A percentile compares a stretch with the other conserved stretches of the same genome.
Conservation (phyloP, 2,888 invertebrate species). For the Melanchra persicariae region DNA sequence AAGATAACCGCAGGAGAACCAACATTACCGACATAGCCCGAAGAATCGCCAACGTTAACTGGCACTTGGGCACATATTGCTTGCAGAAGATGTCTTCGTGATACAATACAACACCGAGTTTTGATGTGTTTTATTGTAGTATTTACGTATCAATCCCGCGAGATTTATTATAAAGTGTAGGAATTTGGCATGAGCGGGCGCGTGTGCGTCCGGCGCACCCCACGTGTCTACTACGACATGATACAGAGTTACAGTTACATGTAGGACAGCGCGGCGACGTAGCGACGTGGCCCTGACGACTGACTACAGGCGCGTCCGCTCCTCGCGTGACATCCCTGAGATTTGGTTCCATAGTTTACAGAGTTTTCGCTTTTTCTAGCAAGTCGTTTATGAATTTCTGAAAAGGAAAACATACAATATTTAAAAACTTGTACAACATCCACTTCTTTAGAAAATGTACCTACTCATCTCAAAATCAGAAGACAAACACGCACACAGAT, state of each 20-base stretch:
- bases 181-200: background rate
- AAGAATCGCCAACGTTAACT: too few relatives aligned
- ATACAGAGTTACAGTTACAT: slow-evolving; percentile 34
- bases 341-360: slow-evolving; percentile 89
- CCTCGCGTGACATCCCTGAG: slow-evolving; percentile 62
- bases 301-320: slow-evolving; percentile 34
- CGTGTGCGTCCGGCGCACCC: background rate
- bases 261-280: slow-evolving; percentile 15
- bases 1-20: too few relatives aligned
- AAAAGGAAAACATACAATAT: slow-evolving; percentile 78
- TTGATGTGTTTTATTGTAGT: slow-evolving; percentile 1
- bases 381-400: slow-evolving; percentile 98
- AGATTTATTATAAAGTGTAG: background rate
- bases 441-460: background rate
- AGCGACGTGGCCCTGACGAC: too few relatives aligned
- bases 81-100: background rate
- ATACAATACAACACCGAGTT: background rate
- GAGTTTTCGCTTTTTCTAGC: slow-evolving; percentile 96
- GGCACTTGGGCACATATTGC: too few relatives aligned
- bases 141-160: background rate
- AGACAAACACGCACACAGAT: too few relatives aligned
- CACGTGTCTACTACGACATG: slow-evolving; percentile 55
- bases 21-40: too few relatives aligned
- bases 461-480: background rate
- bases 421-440: background rate